Conservation (phyloP, 2,113 vertebrate species). For the Lucifuga dentata region DNA sequence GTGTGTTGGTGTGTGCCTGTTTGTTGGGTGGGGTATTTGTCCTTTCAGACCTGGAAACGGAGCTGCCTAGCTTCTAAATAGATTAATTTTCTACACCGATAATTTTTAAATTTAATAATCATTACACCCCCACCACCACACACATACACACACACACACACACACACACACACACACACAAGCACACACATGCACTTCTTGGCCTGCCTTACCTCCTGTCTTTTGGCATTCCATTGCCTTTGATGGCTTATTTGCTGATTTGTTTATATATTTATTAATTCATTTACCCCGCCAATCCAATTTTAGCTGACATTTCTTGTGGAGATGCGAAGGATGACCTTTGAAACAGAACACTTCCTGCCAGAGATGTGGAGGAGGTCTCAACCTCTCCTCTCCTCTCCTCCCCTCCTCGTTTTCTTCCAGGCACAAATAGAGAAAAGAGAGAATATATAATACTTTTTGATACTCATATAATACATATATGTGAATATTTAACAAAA, state of each 20-base stretch:
- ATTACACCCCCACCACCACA: conserved; percentile 23
- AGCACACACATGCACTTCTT: too few relatives aligned
- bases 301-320: conserved; percentile 94
- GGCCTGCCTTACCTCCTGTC: conserved; percentile 66
- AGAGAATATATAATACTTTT: too few relatives aligned
- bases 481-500: too few relatives aligned
- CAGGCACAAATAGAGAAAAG: too few relatives aligned
- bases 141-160: too few relatives aligned
- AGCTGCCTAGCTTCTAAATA: conserved; percentile 46
- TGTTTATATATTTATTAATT: conserved; percentile 88
- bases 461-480: too few relatives aligned
- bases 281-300: conserved; percentile 88
- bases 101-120: conserved; percentile 68
- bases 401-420: conserved; percentile 17
- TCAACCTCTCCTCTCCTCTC: conserved; percentile 40
- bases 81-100: conserved; percentile 54
- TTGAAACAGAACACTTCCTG: conserved; percentile 86
- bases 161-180: too few relatives aligned
- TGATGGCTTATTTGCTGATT: conserved; percentile 87
- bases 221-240: conserved; percentile 50
- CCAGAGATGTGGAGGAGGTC: conserved; percentile 60
- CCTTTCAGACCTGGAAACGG: conserved; percentile 34
- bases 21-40: background rate
- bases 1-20: background rate
- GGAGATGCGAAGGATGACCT: conserved; percentile 90